A percentile compares a stretch with the other conserved stretches of the same genome.
These are phyloP conservation scores for Halictus rubicundus DNA, from an alignment of 1,140 invertebrate genomes.

Conservation along the genomic window DNA sequence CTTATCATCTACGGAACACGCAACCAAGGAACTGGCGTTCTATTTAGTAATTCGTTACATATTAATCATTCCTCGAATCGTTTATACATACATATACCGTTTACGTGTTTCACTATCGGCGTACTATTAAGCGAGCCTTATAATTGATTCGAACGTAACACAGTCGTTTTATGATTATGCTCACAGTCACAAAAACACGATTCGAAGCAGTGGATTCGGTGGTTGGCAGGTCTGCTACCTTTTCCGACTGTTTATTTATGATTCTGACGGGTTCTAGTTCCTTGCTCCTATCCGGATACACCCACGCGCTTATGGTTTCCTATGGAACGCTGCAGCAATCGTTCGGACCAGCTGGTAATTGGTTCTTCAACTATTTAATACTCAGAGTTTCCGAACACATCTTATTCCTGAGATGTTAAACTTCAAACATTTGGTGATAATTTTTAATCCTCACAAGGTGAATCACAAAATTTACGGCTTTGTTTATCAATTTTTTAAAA, in stretches of 20 bases:
- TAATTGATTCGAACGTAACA: constrained; percentile 22
- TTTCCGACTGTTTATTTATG: constrained; percentile 32
- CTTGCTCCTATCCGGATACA: background rate
- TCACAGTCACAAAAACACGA: background rate
- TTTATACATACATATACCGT: background rate
- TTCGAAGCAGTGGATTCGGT: constrained; percentile 1
- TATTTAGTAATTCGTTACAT: too few relatives aligned
- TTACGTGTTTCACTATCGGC: background rate
- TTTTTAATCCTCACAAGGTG: too few relatives aligned
- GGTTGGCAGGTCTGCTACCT: background rate
- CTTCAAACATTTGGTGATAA: too few relatives aligned
- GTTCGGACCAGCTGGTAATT: constrained; percentile 14
- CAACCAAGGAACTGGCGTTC: too few relatives aligned
- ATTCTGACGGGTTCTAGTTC: constrained; percentile 10
- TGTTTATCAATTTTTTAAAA: too few relatives aligned
- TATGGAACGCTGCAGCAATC: background rate
- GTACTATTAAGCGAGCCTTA: constrained; percentile 2
- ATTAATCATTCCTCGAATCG: background rate
- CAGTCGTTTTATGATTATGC: constrained; percentile 1
- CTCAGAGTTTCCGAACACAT: too few relatives aligned
- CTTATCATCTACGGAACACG: too few relatives aligned
- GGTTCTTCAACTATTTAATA: background rate
- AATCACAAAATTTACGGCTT: too few relatives aligned
- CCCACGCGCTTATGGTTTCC: constrained; percentile 1
- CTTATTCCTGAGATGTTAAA: too few relatives aligned